phyloP scores from a whole-genome alignment of 2,888 invertebrate species.

The Epinotia ramella region DNA sequence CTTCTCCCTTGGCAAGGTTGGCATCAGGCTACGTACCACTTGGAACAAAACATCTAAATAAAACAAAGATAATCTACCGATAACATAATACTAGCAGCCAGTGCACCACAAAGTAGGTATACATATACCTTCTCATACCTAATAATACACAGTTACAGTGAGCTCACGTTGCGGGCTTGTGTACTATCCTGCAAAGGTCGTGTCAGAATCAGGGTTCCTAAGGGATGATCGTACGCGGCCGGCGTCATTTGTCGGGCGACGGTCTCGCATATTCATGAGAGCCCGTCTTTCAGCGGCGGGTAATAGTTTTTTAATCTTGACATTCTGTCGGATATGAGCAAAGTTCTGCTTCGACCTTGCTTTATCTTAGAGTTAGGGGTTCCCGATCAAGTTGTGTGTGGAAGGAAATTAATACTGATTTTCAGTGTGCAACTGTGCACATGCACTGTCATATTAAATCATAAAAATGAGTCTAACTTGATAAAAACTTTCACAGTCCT shows the following conservation, averaged over 20 bases:
- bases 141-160: too few species aligned
- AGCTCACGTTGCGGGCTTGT: background rate
- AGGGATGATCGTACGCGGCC: conserved; percentile 31
- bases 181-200: background rate
- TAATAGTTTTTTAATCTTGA: conserved; percentile 41
- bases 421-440: background rate
- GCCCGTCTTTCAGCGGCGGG: conserved; percentile 44
- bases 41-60: too few species aligned
- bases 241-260: conserved; percentile 41
- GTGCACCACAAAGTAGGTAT: too few species aligned
- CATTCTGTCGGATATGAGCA: conserved; percentile 26
- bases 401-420: background rate
- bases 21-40: too few species aligned
- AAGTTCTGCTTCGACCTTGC: background rate
- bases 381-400: background rate
- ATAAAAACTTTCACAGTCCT: too few species aligned
- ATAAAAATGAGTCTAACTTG: too few species aligned
- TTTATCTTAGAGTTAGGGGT: background rate
- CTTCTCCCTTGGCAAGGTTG: too few species aligned
- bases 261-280: conserved; percentile 60
- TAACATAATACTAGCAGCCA: too few species aligned
- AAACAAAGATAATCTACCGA: too few species aligned
- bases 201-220: conserved; percentile 13
- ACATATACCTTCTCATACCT: too few species aligned
- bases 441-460: too few species aligned